phyloP scores from a whole-genome alignment of 1,140 invertebrate genomes.

The Ceratosolen solmsi region DNA sequence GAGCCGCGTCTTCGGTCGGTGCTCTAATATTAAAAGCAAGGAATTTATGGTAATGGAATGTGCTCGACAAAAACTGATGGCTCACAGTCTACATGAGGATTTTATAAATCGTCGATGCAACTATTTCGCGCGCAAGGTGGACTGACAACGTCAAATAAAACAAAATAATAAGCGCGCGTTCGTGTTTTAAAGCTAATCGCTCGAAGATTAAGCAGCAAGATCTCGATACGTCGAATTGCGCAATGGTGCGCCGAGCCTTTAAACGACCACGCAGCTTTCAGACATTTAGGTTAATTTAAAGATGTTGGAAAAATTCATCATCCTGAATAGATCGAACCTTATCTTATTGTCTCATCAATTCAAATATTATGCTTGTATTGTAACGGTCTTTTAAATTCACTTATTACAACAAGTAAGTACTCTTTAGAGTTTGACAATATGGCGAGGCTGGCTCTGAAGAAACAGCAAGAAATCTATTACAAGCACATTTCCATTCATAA shows the following conservation, averaged over 20 bases:
- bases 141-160: background rate
- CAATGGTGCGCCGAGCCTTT: background rate
- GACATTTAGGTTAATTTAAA: too few species aligned
- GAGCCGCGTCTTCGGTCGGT: background rate
- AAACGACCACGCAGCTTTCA: background rate
- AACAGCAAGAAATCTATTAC: too few species aligned
- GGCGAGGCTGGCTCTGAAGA: too few species aligned
- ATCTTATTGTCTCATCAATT: background rate
- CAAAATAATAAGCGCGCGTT: background rate
- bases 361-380: too few species aligned
- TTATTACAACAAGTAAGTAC: too few species aligned
- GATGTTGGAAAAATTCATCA: too few species aligned
- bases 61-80: background rate
- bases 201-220: background rate
- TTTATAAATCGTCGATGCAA: background rate
- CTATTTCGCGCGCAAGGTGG: background rate
- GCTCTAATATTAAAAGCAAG: background rate
- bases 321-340: background rate
- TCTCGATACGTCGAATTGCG: background rate
- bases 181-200: background rate
- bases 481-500: too few species aligned
- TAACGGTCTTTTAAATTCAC: too few species aligned
- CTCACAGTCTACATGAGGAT: background rate
- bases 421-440: too few species aligned
- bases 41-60: background rate